Conservation (phyloP, 2,797 vertebrate genomes). For the Jordanella pulchra region DNA sequence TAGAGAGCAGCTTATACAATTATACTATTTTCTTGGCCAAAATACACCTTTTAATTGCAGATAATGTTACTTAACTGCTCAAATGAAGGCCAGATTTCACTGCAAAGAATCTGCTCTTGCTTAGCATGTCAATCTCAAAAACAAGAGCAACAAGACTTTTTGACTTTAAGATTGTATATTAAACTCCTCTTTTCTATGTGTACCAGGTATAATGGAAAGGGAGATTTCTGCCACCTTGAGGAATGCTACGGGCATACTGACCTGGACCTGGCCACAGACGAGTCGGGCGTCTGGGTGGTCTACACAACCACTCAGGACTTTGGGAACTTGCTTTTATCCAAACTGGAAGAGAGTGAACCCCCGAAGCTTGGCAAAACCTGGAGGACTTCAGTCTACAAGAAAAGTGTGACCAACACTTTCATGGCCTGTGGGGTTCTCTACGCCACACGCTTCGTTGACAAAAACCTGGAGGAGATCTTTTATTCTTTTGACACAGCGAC, state of each 20-base stretch:
- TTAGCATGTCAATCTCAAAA: too few relatives aligned
- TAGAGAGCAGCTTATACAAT: too few relatives aligned
- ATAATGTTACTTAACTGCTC: too few relatives aligned
- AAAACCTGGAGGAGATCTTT: conserved; percentile 75
- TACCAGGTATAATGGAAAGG: conserved; percentile 70
- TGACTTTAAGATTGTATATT: too few relatives aligned
- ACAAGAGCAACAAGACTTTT: too few relatives aligned
- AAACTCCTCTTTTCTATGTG: not conserved
- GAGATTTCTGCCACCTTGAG: conserved; percentile 68
- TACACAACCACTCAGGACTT: conserved; percentile 69
- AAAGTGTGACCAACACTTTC: conserved; percentile 73
- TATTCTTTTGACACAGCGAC: conserved; percentile 75
- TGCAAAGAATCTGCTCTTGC: too few relatives aligned
- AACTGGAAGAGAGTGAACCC: conserved; percentile 43
- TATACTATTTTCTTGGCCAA: too few relatives aligned
- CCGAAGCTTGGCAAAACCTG: conserved; percentile 59
- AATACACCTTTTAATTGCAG: too few relatives aligned
- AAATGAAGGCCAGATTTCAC: too few relatives aligned
- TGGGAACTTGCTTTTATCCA: conserved; percentile 75
- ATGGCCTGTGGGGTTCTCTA: conserved; percentile 78
- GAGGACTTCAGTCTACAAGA: conserved; percentile 74
- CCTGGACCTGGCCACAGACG: conserved; percentile 78
- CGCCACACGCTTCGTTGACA: conserved; percentile 67
- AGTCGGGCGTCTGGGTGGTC: conserved; percentile 76
- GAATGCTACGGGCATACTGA: conserved; percentile 72